Conservation (phyloP, 2,113 vertebrate genomes). For the Corapipo altera region DNA sequence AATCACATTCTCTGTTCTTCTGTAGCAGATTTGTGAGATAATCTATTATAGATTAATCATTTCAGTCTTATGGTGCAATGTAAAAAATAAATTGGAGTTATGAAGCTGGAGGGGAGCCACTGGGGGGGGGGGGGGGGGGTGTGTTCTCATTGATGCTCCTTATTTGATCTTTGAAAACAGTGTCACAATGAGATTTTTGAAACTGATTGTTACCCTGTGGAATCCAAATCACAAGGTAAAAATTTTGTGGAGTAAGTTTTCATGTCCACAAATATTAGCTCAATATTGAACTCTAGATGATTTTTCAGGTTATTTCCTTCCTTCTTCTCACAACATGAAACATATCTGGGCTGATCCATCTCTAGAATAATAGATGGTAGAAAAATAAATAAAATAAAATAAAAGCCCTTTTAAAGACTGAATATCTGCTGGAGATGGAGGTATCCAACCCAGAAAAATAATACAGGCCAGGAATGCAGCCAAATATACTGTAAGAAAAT, state of each 20-base stretch:
- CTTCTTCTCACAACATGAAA: constrained; percentile 12
- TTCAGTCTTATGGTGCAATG: constrained; percentile 34
- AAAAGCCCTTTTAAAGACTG: constrained; percentile 21
- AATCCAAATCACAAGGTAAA: constrained; percentile 52
- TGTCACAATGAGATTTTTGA: constrained; percentile 31
- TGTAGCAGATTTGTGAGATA: constrained; percentile 27
- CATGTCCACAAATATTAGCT: constrained; percentile 31
- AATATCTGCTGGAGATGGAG: constrained; percentile 40
- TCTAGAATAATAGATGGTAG: constrained; percentile 34
- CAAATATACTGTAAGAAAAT: constrained; percentile 45
- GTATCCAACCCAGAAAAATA: constrained; percentile 39
- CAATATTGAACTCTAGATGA: constrained; percentile 3
- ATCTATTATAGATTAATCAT: constrained; percentile 47
- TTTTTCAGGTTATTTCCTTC: constrained; percentile 34
- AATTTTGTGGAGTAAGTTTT: constrained; percentile 32
- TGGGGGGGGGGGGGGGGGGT: not conserved
- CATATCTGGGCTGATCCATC: constrained; percentile 37
- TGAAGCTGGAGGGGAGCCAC: constrained; percentile 32
- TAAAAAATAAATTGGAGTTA: constrained; percentile 65
- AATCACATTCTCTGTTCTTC: constrained; percentile 28
- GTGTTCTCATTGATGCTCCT: not conserved
- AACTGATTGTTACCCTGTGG: constrained; percentile 20
- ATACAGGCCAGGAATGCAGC: constrained; percentile 49
- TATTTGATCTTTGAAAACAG: constrained; percentile 68
- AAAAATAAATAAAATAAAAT: constrained; percentile 28